Evolutionary conservation across 2,797 vertebrate genomes (phyloP).

Genomic region (Rhinophrynus dorsalis): DNA sequence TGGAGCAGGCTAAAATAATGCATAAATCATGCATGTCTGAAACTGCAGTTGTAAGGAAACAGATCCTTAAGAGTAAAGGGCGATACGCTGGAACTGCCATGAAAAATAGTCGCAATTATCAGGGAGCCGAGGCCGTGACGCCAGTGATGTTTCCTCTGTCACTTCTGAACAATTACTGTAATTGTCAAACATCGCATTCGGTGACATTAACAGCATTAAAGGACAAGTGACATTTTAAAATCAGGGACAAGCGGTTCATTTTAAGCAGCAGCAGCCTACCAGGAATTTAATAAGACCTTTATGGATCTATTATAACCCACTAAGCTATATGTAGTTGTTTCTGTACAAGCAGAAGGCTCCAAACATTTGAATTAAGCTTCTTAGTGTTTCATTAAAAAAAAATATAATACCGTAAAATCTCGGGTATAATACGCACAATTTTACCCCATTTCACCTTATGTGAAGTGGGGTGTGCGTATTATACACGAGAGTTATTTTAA

Average conservation of each 20-base stretch:
- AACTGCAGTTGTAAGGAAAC: not conserved
- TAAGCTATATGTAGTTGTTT: not conserved
- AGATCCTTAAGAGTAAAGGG: not conserved
- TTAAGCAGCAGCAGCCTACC: not conserved
- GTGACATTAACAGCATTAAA: slow-evolving; percentile 34
- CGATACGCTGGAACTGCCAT: not conserved
- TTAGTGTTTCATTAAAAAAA: no score
- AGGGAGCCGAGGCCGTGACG: not conserved
- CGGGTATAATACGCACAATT: no score
- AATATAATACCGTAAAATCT: no score
- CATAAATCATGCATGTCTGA: slow-evolving; percentile 5
- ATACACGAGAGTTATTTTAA: no score
- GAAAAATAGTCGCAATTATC: slow-evolving; percentile 14
- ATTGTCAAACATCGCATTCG: slow-evolving; percentile 3
- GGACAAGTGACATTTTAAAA: slow-evolving; percentile 24
- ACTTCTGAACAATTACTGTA: slow-evolving; percentile 4
- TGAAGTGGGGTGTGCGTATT: no score
- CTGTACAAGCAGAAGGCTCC: no score
- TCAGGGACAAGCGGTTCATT: not conserved
- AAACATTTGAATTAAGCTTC: no score
- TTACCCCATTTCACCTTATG: no score
- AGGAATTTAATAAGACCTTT: not conserved
- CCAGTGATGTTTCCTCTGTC: not conserved
- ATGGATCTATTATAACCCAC: not conserved
- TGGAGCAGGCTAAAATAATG: not conserved